These are phyloP conservation scores for Agrypnia vestita DNA, from an alignment of 1,140 invertebrate genomes.

Conservation along the genomic window DNA sequence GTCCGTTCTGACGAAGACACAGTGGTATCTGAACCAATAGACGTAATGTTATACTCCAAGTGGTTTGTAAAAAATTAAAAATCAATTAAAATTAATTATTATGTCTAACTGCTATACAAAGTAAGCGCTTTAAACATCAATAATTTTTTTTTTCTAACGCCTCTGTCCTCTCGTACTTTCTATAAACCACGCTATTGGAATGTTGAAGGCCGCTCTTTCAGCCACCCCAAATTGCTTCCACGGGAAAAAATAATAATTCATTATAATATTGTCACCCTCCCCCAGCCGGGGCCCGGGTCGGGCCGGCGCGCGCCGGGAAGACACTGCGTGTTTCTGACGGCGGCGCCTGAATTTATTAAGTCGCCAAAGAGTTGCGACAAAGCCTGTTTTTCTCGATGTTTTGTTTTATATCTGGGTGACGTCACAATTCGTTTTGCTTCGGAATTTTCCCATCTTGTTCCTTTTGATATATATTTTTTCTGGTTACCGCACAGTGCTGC, in stretches of 20 bases:
- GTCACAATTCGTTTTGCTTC: constrained; percentile 13
- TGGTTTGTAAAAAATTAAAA: no score
- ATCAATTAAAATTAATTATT: no score
- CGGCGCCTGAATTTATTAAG: constrained; percentile 21
- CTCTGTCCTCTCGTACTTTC: no score
- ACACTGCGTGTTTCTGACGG: constrained; percentile 26
- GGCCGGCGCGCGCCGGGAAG: not conserved
- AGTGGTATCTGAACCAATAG: no score
- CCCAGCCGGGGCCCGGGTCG: no score
- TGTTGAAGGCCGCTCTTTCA: not conserved
- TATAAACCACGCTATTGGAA: no score
- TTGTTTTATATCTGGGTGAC: constrained; percentile 11
- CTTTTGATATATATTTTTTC: not conserved
- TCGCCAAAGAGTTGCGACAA: constrained; percentile 23
- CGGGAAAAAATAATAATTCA: constrained; percentile 5
- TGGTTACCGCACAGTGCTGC: no score
- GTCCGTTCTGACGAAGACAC: no score
- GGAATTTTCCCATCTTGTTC: not conserved
- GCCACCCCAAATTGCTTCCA: not conserved
- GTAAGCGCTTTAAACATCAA: no score
- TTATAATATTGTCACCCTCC: not conserved
- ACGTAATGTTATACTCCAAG: no score
- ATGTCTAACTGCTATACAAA: no score
- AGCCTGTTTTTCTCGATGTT: constrained; percentile 28
- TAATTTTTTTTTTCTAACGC: no score